phyloP scores from a whole-genome alignment of 2,797 vertebrate genomes.

The Syngnathus rostellatus region DNA sequence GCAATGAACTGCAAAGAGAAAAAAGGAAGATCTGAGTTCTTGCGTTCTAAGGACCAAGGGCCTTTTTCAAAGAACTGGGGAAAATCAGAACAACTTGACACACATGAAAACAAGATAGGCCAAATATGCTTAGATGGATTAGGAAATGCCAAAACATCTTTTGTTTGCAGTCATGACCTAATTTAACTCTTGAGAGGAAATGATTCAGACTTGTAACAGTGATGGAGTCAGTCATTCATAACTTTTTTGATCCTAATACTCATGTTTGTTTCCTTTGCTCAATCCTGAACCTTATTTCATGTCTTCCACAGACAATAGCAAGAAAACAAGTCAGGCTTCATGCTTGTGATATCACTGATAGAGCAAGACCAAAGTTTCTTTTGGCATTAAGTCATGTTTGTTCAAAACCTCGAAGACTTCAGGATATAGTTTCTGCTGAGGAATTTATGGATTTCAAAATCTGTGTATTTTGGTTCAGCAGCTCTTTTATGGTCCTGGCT shows the following conservation, averaged over 20 bases:
- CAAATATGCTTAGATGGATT: conserved; percentile 19
- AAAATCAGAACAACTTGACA: too few species aligned
- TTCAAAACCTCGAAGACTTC: conserved; percentile 15
- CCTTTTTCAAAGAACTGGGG: too few species aligned
- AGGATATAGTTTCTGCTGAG: conserved; percentile 19
- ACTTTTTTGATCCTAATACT: conserved; percentile 22
- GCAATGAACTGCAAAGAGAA: too few species aligned
- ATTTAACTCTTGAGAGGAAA: conserved; percentile 12
- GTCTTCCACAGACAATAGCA: background rate
- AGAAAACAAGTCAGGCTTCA: conserved; percentile 18
- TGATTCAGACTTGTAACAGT: background rate
- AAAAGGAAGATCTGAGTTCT: too few species aligned
- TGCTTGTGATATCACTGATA: conserved; percentile 15
- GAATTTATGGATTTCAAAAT: conserved; percentile 36
- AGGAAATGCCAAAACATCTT: conserved; percentile 6
- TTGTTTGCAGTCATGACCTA: conserved; percentile 15
- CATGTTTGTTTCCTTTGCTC: conserved; percentile 36
- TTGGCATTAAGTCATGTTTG: conserved; percentile 30
- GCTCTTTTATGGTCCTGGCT: conserved; percentile 24
- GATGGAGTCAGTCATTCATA: conserved; percentile 16
- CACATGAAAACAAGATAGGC: conserved; percentile 7
- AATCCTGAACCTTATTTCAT: conserved; percentile 17
- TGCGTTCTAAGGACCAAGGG: too few species aligned
- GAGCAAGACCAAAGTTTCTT: conserved; percentile 27
- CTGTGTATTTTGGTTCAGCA: conserved; percentile 22